Conservation (phyloP, 2,888 invertebrate species). For the Hipparchia semele region DNA sequence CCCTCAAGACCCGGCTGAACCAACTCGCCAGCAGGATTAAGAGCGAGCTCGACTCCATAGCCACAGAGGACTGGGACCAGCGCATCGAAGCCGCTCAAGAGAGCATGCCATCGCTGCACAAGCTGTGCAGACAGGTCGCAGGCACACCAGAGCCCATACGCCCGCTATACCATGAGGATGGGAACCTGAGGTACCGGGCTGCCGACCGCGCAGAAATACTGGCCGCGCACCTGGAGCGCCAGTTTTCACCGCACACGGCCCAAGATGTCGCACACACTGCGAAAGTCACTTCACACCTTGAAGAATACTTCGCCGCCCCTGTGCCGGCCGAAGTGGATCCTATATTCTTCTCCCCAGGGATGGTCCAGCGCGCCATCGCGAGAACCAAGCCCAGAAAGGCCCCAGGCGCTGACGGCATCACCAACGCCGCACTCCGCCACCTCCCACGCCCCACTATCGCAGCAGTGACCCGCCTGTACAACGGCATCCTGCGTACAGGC, state of each 20-base stretch:
- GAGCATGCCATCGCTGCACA: not conserved
- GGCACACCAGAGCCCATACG: not conserved
- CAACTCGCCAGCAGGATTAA: not conserved
- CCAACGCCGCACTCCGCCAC: constrained; percentile 30
- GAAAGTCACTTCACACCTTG: not conserved
- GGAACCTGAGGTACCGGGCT: constrained; percentile 24
- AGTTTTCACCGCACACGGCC: constrained; percentile 12
- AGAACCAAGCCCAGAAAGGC: constrained; percentile 28
- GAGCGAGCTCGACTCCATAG: constrained; percentile 9
- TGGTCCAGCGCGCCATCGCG: not conserved
- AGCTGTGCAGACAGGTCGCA: constrained; percentile 17
- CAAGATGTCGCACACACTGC: not conserved
- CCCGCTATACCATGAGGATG: constrained; percentile 22
- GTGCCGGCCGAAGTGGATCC: no score
- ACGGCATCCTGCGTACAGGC: constrained; percentile 37
- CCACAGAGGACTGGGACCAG: constrained; percentile 28
- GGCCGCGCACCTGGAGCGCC: constrained; percentile 27
- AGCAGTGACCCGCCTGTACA: constrained; percentile 34
- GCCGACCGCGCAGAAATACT: constrained; percentile 34
- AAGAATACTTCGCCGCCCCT: not conserved
- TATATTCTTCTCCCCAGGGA: not conserved
- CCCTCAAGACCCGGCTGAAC: constrained; percentile 23
- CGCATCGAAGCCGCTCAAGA: constrained; percentile 1
- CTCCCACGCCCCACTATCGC: constrained; percentile 23
- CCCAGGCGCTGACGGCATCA: constrained; percentile 36